These are phyloP conservation scores for Eudorcas thomsonii DNA, from an alignment of 2,113 vertebrate genomes.

Conservation along the genomic window DNA sequence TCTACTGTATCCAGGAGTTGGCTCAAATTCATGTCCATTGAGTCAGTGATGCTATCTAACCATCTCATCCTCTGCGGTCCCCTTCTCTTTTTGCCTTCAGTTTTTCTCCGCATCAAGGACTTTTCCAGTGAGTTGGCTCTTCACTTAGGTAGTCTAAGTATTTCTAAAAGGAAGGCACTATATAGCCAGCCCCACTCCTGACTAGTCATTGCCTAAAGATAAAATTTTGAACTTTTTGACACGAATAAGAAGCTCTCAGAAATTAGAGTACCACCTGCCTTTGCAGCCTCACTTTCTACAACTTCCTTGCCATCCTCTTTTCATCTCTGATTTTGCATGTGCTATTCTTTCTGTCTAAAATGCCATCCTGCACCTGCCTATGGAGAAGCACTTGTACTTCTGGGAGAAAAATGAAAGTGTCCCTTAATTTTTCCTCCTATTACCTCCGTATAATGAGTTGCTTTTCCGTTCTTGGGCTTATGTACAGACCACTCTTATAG, in stretches of 20 bases:
- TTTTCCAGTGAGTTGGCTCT: background rate
- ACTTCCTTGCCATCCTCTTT: background rate
- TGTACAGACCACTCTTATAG: background rate
- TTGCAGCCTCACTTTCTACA: background rate
- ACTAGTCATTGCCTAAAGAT: background rate
- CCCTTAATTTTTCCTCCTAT: background rate
- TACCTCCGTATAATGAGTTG: background rate
- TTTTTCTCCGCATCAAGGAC: background rate
- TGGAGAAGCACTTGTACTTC: background rate
- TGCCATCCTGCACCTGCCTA: background rate
- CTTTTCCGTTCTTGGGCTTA: background rate
- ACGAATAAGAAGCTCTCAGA: background rate
- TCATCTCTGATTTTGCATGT: background rate
- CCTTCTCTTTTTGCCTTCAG: background rate
- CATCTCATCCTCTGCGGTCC: background rate
- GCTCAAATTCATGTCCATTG: background rate
- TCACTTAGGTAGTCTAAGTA: background rate
- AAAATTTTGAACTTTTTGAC: background rate
- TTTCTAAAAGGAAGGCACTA: background rate
- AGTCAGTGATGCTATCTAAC: background rate
- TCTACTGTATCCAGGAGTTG: background rate
- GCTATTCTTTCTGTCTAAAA: background rate
- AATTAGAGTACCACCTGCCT: background rate
- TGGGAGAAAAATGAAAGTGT: background rate
- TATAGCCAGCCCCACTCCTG: background rate